A percentile compares a stretch with the other conserved stretches of the same genome.
phyloP scores from a whole-genome alignment of 2,797 vertebrate species.

The Neostethus bicornis region DNA sequence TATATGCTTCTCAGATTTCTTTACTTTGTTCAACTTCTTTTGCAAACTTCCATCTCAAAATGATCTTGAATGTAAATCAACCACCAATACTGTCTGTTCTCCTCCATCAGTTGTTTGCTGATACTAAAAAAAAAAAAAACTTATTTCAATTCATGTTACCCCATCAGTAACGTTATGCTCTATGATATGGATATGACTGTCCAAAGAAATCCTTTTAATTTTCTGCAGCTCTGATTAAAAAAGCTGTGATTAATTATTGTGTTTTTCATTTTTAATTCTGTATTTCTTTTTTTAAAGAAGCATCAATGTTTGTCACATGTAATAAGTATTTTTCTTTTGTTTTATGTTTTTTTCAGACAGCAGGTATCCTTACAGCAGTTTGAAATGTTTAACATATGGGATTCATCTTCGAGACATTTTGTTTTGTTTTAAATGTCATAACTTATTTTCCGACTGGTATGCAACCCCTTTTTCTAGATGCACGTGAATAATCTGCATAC shows the following conservation, averaged over 20 bases:
- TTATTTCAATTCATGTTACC: too few species aligned
- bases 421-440: slow-evolving; percentile 21
- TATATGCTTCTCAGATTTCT: too few species aligned
- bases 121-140: too few species aligned
- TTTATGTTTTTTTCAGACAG: slow-evolving; percentile 19
- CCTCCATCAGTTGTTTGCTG: too few species aligned
- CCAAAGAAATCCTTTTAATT: too few species aligned
- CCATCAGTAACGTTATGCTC: too few species aligned
- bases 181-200: too few species aligned
- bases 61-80: too few species aligned
- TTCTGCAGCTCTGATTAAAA: background rate
- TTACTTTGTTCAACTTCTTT: too few species aligned
- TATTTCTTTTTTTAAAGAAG: slow-evolving; percentile 4
- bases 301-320: slow-evolving; percentile 29
- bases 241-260: background rate
- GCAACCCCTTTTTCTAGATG: slow-evolving; percentile 4
- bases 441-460: slow-evolving; percentile 26
- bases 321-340: slow-evolving; percentile 15
- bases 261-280: background rate
- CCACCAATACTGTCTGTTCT: too few species aligned
- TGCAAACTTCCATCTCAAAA: too few species aligned
- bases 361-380: slow-evolving; percentile 25
- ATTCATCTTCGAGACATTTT: slow-evolving; percentile 36
- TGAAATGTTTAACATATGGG: slow-evolving; percentile 16
- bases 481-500: too few species aligned